Conservation (phyloP, 2,113 vertebrate genomes). For the Danionella cerebrum region DNA sequence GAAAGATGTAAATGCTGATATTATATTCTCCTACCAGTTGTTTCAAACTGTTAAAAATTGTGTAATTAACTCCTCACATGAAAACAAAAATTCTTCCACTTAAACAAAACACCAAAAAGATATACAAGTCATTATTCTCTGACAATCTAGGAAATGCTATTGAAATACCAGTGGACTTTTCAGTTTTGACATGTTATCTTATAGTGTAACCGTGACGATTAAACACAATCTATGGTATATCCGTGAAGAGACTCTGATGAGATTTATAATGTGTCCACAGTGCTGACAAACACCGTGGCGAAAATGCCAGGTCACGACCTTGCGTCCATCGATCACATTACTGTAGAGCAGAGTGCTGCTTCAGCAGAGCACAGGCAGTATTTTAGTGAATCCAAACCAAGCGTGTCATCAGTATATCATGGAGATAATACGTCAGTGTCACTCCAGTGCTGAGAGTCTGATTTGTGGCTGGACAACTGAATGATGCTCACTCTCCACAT, state of each 20-base stretch:
- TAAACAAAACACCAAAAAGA: too few relatives aligned
- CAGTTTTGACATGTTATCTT: not conserved
- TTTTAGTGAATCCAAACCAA: not conserved
- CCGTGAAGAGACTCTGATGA: not conserved
- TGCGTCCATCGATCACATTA: not conserved
- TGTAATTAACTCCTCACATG: too few relatives aligned
- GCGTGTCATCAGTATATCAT: not conserved
- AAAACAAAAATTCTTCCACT: too few relatives aligned
- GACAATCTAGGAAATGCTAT: too few relatives aligned
- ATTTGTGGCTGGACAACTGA: not conserved
- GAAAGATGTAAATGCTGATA: not conserved
- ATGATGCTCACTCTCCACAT: not conserved
- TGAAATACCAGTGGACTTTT: not conserved
- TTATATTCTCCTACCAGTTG: not conserved
- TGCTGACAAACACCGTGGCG: not conserved
- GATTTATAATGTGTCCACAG: not conserved
- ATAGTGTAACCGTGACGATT: not conserved
- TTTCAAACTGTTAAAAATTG: too few relatives aligned
- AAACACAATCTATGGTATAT: not conserved
- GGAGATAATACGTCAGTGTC: not conserved
- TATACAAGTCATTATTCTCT: too few relatives aligned
- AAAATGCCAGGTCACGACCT: slow-evolving; percentile 17
- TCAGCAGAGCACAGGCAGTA: not conserved
- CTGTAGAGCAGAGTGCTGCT: slow-evolving; percentile 1
- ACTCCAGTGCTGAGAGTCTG: not conserved